Evolutionary conservation across 2,797 vertebrate species (phyloP).

Genomic region (Sebastes taczanowskii): DNA sequence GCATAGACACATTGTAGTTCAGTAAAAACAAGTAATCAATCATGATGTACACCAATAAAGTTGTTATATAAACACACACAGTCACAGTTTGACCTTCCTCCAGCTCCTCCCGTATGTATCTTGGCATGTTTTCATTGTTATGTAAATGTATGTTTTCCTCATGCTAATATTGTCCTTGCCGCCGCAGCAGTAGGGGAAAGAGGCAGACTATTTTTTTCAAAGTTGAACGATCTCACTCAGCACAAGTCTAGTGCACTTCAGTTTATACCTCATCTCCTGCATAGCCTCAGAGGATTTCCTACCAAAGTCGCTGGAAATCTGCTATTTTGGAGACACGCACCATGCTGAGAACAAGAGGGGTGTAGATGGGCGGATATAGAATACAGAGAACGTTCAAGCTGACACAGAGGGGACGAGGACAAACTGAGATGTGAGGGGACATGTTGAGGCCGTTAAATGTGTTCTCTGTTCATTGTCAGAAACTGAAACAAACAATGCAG

Average conservation of each 20-base stretch:
- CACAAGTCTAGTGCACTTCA: constrained; percentile 22
- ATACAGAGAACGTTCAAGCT: constrained; percentile 5
- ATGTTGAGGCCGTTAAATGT: constrained; percentile 41
- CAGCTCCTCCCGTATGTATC: constrained; percentile 2
- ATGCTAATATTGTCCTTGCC: constrained; percentile 54
- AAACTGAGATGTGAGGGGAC: constrained; percentile 36
- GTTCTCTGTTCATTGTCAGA: constrained; percentile 39
- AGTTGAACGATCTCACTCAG: constrained; percentile 31
- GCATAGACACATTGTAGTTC: not conserved
- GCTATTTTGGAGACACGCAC: constrained; percentile 40
- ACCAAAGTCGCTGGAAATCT: constrained; percentile 37
- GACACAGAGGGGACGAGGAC: constrained; percentile 25
- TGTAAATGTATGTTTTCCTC: constrained; percentile 55
- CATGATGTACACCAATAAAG: not conserved
- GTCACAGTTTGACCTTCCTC: constrained; percentile 36
- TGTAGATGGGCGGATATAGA: constrained; percentile 15
- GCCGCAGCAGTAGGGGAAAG: constrained; percentile 6
- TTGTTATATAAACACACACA: constrained; percentile 19
- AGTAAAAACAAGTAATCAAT: constrained; percentile 4
- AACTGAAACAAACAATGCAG: constrained; percentile 27
- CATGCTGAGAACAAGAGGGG: constrained; percentile 48
- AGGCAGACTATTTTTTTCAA: constrained; percentile 13
- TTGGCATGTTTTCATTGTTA: constrained; percentile 29
- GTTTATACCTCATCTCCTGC: constrained; percentile 33
- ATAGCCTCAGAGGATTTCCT: constrained; percentile 42